A percentile compares a stretch with the other conserved stretches of the same genome.
These are phyloP conservation scores for Artemia sinica DNA, from an alignment of 2,888 invertebrate genomes.

Conservation along the genomic window DNA sequence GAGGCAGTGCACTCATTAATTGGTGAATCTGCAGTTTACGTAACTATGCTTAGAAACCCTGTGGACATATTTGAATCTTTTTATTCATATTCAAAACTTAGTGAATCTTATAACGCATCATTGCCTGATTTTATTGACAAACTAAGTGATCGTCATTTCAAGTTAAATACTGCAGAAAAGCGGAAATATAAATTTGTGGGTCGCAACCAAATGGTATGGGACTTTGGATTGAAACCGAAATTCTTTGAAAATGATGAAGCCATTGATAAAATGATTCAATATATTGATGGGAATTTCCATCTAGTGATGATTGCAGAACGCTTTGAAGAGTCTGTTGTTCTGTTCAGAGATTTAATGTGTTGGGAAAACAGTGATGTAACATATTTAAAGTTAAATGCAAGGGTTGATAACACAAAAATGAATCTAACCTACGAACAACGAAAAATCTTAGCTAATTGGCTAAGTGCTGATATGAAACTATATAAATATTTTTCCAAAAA, in stretches of 20 bases:
- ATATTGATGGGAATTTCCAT: constrained; percentile 23
- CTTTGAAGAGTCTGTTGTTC: constrained; percentile 24
- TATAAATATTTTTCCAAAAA: neutral
- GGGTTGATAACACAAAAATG: neutral
- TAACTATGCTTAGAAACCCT: constrained; percentile 24
- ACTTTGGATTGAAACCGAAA: constrained; percentile 20
- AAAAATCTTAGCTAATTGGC: neutral
- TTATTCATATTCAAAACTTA: constrained; percentile 20
- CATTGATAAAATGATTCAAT: constrained; percentile 11
- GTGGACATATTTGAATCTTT: constrained; percentile 23
- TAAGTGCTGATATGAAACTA: constrained; percentile 3
- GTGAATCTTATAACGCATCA: neutral
- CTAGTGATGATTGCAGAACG: constrained; percentile 24
- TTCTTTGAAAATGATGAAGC: constrained; percentile 16
- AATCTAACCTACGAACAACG: neutral
- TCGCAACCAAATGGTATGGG: constrained; percentile 24
- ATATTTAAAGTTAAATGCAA: constrained; percentile 20
- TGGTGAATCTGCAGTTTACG: constrained; percentile 20
- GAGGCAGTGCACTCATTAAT: constrained; percentile 20
- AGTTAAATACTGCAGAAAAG: neutral
- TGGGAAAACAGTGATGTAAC: constrained; percentile 22
- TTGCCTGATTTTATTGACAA: neutral
- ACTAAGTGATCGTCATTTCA: neutral
- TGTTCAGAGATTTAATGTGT: constrained; percentile 23
- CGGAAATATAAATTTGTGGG: constrained; percentile 21